Conservation (phyloP, 2,797 vertebrate species). For the Oreonectes daqikongensis region DNA sequence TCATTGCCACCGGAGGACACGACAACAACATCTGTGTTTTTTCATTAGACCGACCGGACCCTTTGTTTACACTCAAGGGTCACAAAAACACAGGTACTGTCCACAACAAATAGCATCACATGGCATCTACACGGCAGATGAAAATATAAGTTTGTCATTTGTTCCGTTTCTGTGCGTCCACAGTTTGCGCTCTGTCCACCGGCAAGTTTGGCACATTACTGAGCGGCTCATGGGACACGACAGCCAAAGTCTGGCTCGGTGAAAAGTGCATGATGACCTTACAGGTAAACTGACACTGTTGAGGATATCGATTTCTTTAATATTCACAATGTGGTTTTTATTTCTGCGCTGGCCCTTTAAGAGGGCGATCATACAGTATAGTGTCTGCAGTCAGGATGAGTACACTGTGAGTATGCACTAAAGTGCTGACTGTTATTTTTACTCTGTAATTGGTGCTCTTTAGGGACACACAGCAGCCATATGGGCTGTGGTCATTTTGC, state of each 20-base stretch:
- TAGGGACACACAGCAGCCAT: slow-evolving; percentile 95
- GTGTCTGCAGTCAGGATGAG: not conserved
- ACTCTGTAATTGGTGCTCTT: slow-evolving; percentile 39
- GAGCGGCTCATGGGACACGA: slow-evolving; percentile 98
- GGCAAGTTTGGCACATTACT: slow-evolving; percentile 96
- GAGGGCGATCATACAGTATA: not conserved
- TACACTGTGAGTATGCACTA: not conserved
- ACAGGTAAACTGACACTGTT: slow-evolving; percentile 77
- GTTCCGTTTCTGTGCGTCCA: slow-evolving; percentile 10
- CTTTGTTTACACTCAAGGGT: slow-evolving; percentile 88
- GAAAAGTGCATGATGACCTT: slow-evolving; percentile 99
- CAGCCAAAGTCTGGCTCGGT: slow-evolving; percentile 96
- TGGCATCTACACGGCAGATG: not conserved
- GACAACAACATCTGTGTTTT: slow-evolving; percentile 96
- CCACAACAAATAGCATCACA: not conserved
- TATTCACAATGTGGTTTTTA: not conserved
- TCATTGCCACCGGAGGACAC: slow-evolving; percentile 94
- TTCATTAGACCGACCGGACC: slow-evolving; percentile 83
- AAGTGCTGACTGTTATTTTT: slow-evolving; percentile 16
- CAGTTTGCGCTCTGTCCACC: slow-evolving; percentile 94
- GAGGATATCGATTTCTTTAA: not conserved
- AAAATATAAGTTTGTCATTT: not conserved
- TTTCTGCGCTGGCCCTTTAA: slow-evolving; percentile 1
- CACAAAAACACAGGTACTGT: slow-evolving; percentile 91
- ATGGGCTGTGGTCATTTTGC: slow-evolving; percentile 93